phyloP scores from a whole-genome alignment of 2,888 invertebrate genomes.

The Alloscopus bannaensis region DNA sequence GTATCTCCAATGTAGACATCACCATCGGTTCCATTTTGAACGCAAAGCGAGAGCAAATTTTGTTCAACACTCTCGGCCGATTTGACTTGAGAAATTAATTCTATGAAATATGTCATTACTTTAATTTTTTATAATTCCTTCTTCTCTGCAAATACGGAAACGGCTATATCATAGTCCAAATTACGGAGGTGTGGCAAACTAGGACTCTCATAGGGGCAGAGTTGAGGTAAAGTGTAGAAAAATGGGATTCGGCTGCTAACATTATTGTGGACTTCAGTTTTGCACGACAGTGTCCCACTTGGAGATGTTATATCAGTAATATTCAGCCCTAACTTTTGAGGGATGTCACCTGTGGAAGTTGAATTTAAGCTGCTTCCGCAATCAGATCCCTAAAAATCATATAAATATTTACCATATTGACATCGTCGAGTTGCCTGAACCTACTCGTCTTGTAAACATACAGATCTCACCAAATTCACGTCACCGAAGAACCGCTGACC shows the following conservation, averaged over 20 bases:
- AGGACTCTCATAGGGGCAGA: constrained; percentile 22
- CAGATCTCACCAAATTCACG: too few relatives aligned
- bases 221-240: constrained; percentile 26
- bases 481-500: too few relatives aligned
- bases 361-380: too few relatives aligned
- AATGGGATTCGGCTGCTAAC: constrained; percentile 15
- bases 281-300: constrained; percentile 24
- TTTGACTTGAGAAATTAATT: neutral
- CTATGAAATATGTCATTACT: constrained; percentile 6
- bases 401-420: too few relatives aligned
- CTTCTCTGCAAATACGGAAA: too few relatives aligned
- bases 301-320: neutral
- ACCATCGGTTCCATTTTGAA: constrained; percentile 16
- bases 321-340: too few relatives aligned
- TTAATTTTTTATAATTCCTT: neutral
- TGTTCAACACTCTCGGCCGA: too few relatives aligned
- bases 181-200: constrained; percentile 44
- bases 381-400: too few relatives aligned
- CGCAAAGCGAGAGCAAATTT: constrained; percentile 30
- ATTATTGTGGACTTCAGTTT: neutral
- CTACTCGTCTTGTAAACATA: too few relatives aligned
- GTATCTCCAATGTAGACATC: constrained; percentile 38
- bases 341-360: too few relatives aligned
- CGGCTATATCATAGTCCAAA: neutral
- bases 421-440: too few relatives aligned